phyloP scores from a whole-genome alignment of 2,888 invertebrate species.

The Neocrepidodera transversa region DNA sequence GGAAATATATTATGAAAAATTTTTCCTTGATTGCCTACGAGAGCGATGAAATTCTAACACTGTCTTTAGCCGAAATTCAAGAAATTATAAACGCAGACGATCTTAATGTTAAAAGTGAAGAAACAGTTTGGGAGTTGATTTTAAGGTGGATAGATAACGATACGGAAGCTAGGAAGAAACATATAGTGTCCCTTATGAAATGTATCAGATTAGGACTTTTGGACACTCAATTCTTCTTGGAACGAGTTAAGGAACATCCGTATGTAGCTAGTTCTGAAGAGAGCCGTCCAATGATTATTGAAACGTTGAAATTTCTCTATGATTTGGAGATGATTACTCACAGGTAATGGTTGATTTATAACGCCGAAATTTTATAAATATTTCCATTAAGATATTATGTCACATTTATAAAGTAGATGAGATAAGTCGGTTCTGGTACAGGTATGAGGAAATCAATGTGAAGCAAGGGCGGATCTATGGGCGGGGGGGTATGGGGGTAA shows the following conservation, averaged over 20 bases:
- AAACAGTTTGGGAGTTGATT: constrained; percentile 85
- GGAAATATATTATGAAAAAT: constrained; percentile 68
- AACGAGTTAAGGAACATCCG: constrained; percentile 87
- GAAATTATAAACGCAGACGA: constrained; percentile 83
- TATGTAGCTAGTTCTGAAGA: constrained; percentile 84
- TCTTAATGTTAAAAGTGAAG: constrained; percentile 87
- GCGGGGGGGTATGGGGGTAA: no score
- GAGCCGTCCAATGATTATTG: constrained; percentile 87
- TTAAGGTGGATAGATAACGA: constrained; percentile 87
- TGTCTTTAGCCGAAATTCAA: constrained; percentile 76
- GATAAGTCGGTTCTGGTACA: no score
- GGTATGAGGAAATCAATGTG: no score
- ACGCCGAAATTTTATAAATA: no score
- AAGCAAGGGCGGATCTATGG: no score
- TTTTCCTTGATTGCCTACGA: constrained; percentile 76
- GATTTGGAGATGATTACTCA: constrained; percentile 88
- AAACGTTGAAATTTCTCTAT: constrained; percentile 89
- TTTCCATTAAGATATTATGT: no score
- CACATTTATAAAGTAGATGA: no score
- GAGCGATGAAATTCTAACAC: constrained; percentile 77
- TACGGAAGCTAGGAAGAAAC: constrained; percentile 72
- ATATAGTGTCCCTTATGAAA: constrained; percentile 80
- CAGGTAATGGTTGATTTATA: no score
- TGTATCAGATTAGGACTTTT: constrained; percentile 83
- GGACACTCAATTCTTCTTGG: constrained; percentile 89